These are phyloP conservation scores for Halesus radiatus DNA, from an alignment of 1,140 invertebrate genomes.

Conservation along the genomic window DNA sequence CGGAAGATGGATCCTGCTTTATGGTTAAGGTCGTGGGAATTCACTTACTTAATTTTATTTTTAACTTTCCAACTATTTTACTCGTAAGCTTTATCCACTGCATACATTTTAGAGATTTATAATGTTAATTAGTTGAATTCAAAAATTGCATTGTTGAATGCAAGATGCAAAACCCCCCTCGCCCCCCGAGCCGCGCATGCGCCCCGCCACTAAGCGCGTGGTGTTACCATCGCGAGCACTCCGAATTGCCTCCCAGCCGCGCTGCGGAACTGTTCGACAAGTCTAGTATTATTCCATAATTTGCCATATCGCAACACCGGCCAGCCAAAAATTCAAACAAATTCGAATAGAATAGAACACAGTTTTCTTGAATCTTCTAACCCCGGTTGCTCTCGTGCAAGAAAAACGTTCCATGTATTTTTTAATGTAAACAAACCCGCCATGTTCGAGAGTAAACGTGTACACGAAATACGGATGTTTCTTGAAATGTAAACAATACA, in stretches of 20 bases:
- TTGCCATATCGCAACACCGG: conserved; percentile 30
- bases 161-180: not conserved
- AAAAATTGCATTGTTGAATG: no score
- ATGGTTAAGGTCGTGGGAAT: no score
- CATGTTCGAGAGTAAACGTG: not conserved
- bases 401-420: no score
- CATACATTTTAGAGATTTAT: no score
- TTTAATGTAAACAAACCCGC: not conserved
- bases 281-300: not conserved
- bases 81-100: no score
- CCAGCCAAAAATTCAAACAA: not conserved
- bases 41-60: no score
- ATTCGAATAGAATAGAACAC: no score
- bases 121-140: no score
- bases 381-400: no score
- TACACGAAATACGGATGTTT: conserved; percentile 15
- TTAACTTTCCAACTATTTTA: no score
- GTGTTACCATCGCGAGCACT: conserved; percentile 22
- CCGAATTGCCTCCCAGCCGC: conserved; percentile 17
- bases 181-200: not conserved
- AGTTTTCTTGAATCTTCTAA: not conserved
- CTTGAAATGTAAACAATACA: conserved; percentile 25
- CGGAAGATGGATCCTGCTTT: no score
- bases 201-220: not conserved
- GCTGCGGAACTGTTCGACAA: conserved; percentile 28